phyloP scores from a whole-genome alignment of 2,888 invertebrate species.

The Odontocerum albicorne region DNA sequence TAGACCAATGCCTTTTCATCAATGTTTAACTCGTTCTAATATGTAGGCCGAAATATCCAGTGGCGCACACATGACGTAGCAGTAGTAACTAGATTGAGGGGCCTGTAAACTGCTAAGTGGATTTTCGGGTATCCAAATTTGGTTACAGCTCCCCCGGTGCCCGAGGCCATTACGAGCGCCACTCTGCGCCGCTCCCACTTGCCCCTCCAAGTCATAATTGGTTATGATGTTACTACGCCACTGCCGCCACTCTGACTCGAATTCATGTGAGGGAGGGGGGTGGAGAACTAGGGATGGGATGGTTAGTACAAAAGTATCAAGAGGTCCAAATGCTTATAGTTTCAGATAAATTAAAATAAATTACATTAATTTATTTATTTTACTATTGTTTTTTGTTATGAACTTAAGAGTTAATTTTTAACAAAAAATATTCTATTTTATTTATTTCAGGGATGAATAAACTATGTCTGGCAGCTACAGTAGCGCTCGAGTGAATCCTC shows the following conservation, averaged over 20 bases:
- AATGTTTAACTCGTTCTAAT: no score
- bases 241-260: not conserved
- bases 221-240: slow-evolving; percentile 31
- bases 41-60: no score
- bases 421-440: no score
- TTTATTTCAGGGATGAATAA: no score
- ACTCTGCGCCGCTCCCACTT: slow-evolving; percentile 21
- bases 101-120: slow-evolving; percentile 46
- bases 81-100: slow-evolving; percentile 7
- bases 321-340: no score
- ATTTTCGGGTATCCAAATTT: slow-evolving; percentile 54
- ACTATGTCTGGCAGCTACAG: no score
- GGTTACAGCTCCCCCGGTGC: slow-evolving; percentile 48
- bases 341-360: no score
- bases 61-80: slow-evolving; percentile 6
- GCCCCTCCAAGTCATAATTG: slow-evolving; percentile 39
- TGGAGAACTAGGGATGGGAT: not conserved
- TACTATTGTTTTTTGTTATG: no score
- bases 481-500: no score
- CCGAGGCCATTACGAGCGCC: slow-evolving; percentile 35
- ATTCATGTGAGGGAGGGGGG: not conserved
- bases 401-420: no score
- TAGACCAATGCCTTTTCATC: no score
- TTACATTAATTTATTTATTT: no score
- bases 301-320: slow-evolving; percentile 5